These are phyloP conservation scores for Progne subis DNA, from an alignment of 2,113 vertebrate species.

Conservation along the genomic window DNA sequence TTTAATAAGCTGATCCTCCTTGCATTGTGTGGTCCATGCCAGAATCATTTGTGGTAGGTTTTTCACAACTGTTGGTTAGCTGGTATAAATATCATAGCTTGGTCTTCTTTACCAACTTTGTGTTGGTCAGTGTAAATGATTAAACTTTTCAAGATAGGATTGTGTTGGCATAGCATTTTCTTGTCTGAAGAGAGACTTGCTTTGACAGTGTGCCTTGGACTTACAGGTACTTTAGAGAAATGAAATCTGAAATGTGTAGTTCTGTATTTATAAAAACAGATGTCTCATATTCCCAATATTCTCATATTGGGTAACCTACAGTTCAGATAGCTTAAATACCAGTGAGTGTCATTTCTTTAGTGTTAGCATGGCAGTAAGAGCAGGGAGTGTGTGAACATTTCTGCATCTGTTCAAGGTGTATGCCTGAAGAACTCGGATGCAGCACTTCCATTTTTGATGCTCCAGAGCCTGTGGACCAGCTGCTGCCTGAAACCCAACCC, in stretches of 20 bases:
- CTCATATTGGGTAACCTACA: not conserved
- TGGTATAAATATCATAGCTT: not conserved
- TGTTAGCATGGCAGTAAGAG: not conserved
- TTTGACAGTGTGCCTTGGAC: not conserved
- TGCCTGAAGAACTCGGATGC: not conserved
- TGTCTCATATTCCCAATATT: not conserved
- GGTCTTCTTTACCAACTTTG: not conserved
- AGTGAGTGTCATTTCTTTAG: not conserved
- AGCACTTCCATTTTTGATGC: not conserved
- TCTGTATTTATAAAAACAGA: not conserved
- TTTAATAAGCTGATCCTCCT: slow-evolving; percentile 56
- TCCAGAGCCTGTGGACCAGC: not conserved
- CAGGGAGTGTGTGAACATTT: not conserved
- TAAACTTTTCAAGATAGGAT: slow-evolving; percentile 17
- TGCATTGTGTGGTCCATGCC: not conserved
- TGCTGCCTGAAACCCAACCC: not conserved
- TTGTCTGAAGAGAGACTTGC: not conserved
- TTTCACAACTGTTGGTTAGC: not conserved
- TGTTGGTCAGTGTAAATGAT: slow-evolving; percentile 31
- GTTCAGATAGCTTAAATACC: not conserved
- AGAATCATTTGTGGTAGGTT: not conserved
- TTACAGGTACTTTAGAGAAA: not conserved
- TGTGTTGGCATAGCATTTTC: not conserved
- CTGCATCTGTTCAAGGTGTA: not conserved
- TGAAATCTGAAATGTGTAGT: not conserved